Evolutionary conservation across 2,797 vertebrate species (phyloP).

Genomic region (Paedocypris micromegethes): DNA sequence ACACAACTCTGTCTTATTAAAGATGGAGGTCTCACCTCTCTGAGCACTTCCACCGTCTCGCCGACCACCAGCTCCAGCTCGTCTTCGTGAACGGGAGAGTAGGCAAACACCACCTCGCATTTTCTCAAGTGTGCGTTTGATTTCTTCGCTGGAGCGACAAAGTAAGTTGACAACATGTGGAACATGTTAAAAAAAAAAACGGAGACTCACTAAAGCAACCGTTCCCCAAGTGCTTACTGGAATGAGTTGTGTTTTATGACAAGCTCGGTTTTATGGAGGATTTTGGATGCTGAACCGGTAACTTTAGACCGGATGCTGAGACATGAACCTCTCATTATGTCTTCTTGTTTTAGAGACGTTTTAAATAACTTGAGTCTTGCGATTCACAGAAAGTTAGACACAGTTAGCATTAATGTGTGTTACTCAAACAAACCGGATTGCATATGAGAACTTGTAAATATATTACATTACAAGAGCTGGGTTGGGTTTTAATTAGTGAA

Average conservation of each 20-base stretch:
- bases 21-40: conserved; percentile 64
- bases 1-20: not conserved
- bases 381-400: no score
- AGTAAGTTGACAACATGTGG: conserved; percentile 28
- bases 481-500: no score
- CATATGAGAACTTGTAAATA: no score
- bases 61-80: conserved; percentile 70
- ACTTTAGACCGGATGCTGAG: conserved; percentile 34
- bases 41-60: conserved; percentile 72
- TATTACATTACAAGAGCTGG: no score
- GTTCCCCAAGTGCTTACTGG: conserved; percentile 10
- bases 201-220: not conserved
- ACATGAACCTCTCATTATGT: conserved; percentile 32
- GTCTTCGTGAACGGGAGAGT: conserved; percentile 65
- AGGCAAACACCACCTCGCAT: conserved; percentile 75
- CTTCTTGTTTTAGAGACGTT: conserved; percentile 14
- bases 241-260: conserved; percentile 12
- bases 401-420: no score
- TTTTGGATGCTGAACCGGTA: conserved; percentile 20
- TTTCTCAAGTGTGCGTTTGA: conserved; percentile 60
- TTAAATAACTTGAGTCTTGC: not conserved
- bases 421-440: no score
- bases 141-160: conserved; percentile 60
- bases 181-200: conserved; percentile 23
- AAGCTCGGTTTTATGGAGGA: conserved; percentile 19